Base-by-base conservation (phyloP, 2,888 invertebrate species). In the Periphyllus acericola region DNA sequence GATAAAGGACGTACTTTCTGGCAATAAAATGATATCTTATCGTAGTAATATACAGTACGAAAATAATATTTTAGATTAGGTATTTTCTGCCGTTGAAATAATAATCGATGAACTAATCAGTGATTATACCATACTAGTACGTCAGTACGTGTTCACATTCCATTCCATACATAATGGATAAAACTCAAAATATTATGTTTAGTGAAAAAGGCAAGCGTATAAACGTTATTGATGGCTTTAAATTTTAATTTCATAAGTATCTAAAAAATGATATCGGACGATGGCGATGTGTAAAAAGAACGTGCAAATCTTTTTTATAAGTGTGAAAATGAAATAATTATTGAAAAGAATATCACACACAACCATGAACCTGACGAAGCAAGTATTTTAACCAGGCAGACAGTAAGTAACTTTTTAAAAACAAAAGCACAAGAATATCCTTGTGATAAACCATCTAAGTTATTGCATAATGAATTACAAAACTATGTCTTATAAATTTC, bases 381-480 rank as follows among this genome's bases (percentile, higher is more conserved):
- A 78, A 78, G 36, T 78, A 78, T 78, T 34, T 55, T 55, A 32
- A 78, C 11, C 25, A 60, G 55, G n/a, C 19, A 34, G 34, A 60
- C 79, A 34, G n/a, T 52, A 25, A 79, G 60, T 66, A 79, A 66
- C n/a, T 66, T 17, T n/a, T 79, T 79, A n/a, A 66, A 79, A 79
- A 36, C n/a, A 80, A 79, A 79, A 79, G 36, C 79, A 60, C 60
- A 36, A 60, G 34, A 66, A 60, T 60, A 79, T 79, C 60, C 36
- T 79, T 36, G 34, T 36, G 60, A 19, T 29, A 79, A 34, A 34
- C 34, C 60, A 60, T 79, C 79, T 79, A 78, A 78, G 78, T 55
- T 78, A 34, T 79, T 60, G 34, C 34, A 60, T 79, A 55, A 79
- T 55, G 25, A 79, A 60, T 79, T 79, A 55, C 29, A 79, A 79